Base-by-base conservation (phyloP, 2,888 invertebrate species). In the Thalpophila matura region DNA sequence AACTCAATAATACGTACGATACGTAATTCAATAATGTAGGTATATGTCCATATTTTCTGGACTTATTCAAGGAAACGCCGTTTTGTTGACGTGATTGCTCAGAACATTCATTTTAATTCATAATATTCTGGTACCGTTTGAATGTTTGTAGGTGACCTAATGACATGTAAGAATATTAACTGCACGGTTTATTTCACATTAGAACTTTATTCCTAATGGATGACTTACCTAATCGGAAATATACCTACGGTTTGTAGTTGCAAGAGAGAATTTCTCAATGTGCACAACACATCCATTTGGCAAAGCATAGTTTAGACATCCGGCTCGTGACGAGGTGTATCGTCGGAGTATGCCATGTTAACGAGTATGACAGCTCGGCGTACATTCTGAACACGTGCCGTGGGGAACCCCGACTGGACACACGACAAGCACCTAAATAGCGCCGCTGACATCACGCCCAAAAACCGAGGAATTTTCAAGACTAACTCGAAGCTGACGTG, bases 401-500 rank as follows among this genome's bases (percentile, higher is more conserved):
- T 83, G 91, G 90, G 89, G 87, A 89, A 89, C 88, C 89, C 91
- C 89, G 77, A 74, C 75, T 81, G 83, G 79, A 85, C 81, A 85
- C 85, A 86, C 83, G 87, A 83, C 81, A 75, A 77, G 86, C 88
- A 88, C 86, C 84, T 84, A 87, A 89, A 92, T 89, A 85, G 81
- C 81, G 82, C 51, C 54, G 82, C 83, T 90, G 88, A 91, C 90
- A 91, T 90, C 90, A 91, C 86, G 83, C 80, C 64, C 76, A 72
- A 80, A 85, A 81, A 82, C 71, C 74, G 67, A 80, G 71, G 80
- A 82, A 86, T 86, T 81, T 79, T 72, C 53, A 79, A 77, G 79
- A 80, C 80, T 45, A 65, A 86, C 80, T 80, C 71, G 47, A 56
- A 77, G 77, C 77, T 77, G 70, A 63, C 47, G 40, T 56, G 71